phyloP scores from a whole-genome alignment of 2,113 vertebrate genomes.

The Otus sunia region DNA sequence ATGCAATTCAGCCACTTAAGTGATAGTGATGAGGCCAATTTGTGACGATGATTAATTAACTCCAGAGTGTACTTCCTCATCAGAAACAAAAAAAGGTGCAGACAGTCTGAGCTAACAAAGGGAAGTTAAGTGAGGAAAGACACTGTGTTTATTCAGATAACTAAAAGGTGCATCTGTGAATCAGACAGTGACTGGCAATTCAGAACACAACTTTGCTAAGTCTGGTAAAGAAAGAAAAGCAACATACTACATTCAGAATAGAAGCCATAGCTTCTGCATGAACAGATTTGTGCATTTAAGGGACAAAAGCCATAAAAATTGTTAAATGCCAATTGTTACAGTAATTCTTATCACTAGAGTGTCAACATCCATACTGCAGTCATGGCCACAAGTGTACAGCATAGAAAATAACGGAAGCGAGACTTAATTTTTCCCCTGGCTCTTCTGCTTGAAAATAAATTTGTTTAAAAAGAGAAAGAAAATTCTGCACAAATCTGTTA shows the following conservation, averaged over 20 bases:
- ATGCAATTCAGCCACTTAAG: constrained; percentile 44
- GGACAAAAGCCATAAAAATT: neutral
- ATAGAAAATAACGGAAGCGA: neutral
- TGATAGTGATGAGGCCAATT: constrained; percentile 16
- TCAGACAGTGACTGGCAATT: constrained; percentile 53
- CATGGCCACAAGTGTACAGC: neutral
- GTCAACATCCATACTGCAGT: constrained; percentile 14
- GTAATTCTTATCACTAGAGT: neutral
- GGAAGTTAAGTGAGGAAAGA: constrained; percentile 19
- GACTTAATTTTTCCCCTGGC: neutral
- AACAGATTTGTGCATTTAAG: constrained; percentile 51
- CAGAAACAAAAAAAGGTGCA: constrained; percentile 23
- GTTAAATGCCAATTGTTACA: constrained; percentile 34
- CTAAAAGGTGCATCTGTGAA: constrained; percentile 50
- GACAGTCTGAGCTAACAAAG: constrained; percentile 7
- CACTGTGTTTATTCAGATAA: constrained; percentile 35
- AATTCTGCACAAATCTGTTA: constrained; percentile 51
- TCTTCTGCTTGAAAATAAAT: constrained; percentile 1
- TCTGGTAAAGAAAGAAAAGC: constrained; percentile 34
- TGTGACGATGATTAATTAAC: constrained; percentile 17
- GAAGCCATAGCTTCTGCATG: constrained; percentile 16
- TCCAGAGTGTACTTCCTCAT: constrained; percentile 18
- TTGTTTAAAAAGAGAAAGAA: neutral
- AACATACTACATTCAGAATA: constrained; percentile 44
- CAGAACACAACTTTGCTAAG: constrained; percentile 35